phyloP scores from a whole-genome alignment of 2,113 vertebrate genomes.

The Xenus cinereus region DNA sequence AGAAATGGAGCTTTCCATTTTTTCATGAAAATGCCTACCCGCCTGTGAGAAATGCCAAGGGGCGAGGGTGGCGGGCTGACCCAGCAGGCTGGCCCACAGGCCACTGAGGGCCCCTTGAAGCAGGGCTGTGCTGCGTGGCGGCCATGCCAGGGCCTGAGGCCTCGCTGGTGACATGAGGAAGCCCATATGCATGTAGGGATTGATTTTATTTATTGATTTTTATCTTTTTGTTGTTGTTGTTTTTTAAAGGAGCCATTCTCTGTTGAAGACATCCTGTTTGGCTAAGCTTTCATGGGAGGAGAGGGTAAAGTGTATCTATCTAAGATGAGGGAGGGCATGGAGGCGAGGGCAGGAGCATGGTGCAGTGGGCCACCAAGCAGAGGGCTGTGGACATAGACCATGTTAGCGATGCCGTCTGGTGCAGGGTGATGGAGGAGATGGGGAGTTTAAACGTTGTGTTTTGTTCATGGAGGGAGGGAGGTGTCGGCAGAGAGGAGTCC shows the following conservation, averaged over 20 bases:
- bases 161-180: not conserved
- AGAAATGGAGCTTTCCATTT: not conserved
- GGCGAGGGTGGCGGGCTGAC: accelerated
- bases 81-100: not conserved
- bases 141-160: not conserved
- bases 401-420: not conserved
- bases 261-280: not conserved
- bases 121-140: accelerated
- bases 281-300: not conserved
- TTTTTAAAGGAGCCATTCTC: not conserved
- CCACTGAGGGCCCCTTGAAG: not conserved
- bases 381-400: not conserved
- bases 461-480: not conserved
- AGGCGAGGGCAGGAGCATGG: not conserved
- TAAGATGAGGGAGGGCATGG: not conserved
- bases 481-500: not conserved
- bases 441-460: not conserved
- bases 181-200: not conserved
- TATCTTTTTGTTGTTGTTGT: not conserved
- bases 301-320: not conserved
- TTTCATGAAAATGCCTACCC: not conserved
- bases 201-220: not conserved
- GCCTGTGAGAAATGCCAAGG: not conserved
- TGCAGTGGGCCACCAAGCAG: not conserved
- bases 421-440: not conserved